These are phyloP conservation scores for Chloropsis cyanopogon DNA, from an alignment of 2,113 vertebrate genomes.

Conservation along the genomic window DNA sequence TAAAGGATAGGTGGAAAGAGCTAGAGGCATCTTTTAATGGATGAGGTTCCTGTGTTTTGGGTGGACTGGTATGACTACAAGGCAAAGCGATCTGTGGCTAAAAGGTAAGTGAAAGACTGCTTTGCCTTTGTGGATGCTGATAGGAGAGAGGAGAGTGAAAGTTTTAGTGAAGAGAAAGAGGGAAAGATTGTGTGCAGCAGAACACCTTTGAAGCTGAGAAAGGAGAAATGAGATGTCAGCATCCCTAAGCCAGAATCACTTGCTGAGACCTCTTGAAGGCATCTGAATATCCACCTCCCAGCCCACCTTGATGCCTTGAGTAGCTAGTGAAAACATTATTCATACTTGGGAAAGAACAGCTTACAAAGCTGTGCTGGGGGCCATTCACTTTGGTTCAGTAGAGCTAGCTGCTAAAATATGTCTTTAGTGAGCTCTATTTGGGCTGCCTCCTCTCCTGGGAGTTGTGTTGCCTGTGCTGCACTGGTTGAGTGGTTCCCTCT, in stretches of 20 bases:
- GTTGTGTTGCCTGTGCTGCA: neutral
- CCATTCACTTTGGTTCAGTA: neutral
- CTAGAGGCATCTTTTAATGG: neutral
- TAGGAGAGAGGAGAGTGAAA: neutral
- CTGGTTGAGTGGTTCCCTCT: neutral
- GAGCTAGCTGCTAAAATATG: neutral
- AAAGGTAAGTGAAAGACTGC: neutral
- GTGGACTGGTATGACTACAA: neutral
- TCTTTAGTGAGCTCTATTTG: neutral
- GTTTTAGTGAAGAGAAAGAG: neutral
- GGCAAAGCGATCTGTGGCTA: neutral
- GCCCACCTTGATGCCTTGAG: neutral
- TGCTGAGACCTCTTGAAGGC: neutral
- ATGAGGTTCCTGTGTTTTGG: neutral
- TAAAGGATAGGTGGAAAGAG: neutral
- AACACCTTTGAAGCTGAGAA: neutral
- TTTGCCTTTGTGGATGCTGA: neutral
- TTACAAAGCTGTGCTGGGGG: neutral
- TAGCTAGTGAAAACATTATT: neutral
- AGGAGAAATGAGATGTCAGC: neutral
- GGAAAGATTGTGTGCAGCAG: neutral
- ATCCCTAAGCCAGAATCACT: neutral
- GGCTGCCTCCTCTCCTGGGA: neutral
- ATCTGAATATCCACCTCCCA: neutral
- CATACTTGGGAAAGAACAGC: neutral